Conservation (phyloP, 1,140 invertebrate species). For the Uloborus diversus region DNA sequence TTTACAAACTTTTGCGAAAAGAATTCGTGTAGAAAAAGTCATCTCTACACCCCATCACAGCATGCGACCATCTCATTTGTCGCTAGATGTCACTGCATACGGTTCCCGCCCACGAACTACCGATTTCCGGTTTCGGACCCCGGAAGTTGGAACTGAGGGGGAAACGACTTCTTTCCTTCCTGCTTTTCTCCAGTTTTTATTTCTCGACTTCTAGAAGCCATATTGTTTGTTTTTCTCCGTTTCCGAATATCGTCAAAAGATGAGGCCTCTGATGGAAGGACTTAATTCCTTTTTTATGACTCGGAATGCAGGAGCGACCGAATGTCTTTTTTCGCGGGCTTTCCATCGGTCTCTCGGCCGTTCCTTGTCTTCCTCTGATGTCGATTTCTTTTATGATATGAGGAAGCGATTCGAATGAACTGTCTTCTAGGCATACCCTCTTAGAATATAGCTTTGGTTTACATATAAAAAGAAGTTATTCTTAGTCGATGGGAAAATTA, state of each 20-base stretch:
- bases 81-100: neutral
- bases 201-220: neutral
- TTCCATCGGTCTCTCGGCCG: neutral
- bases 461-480: too few relatives aligned
- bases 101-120: neutral
- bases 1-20: neutral
- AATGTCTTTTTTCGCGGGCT: neutral
- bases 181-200: neutral
- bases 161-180: slow-evolving; percentile 28
- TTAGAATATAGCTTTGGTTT: too few relatives aligned
- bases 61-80: slow-evolving; percentile 2
- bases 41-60: neutral
- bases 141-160: slow-evolving; percentile 17
- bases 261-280: neutral
- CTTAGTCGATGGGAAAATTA: too few relatives aligned
- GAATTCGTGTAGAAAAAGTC: neutral
- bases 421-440: too few relatives aligned
- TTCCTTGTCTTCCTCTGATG: too few relatives aligned
- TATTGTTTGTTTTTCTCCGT: slow-evolving; percentile 15
- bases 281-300: slow-evolving; percentile 40
- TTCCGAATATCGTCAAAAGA: slow-evolving; percentile 29
- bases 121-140: slow-evolving; percentile 26
- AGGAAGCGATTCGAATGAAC: too few relatives aligned
- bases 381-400: too few relatives aligned
- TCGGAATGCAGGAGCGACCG: neutral